Evolutionary conservation across 53 echinoderm and acorn worm species (phyloP).

Genomic region (Paelopatides confundens): DNA sequence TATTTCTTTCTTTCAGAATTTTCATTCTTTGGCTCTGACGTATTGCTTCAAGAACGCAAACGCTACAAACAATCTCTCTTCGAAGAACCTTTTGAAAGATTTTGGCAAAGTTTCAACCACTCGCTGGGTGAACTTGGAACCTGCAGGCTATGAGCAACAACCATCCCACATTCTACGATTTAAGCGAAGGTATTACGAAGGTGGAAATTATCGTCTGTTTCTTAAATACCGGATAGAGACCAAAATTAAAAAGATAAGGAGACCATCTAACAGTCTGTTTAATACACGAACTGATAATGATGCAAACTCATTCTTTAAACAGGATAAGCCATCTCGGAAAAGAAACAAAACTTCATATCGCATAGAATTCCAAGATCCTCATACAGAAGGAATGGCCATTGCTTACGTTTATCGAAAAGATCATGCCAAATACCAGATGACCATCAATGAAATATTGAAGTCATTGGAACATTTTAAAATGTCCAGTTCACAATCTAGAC

Average conservation of each 20-base stretch:
- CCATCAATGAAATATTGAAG: not conserved
- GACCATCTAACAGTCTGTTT: not conserved
- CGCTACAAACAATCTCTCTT: not conserved
- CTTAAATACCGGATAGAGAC: not conserved
- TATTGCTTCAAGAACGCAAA: too few species aligned
- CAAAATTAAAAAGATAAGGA: not conserved
- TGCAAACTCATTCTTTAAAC: not conserved
- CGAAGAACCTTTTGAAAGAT: not conserved
- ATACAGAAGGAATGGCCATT: not conserved
- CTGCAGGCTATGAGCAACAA: not conserved
- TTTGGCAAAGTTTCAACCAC: not conserved
- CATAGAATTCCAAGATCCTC: not conserved
- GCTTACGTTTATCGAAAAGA: not conserved
- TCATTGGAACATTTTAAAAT: not conserved
- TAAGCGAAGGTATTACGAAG: not conserved
- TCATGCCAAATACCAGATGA: not conserved
- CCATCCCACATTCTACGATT: not conserved
- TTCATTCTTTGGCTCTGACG: too few species aligned
- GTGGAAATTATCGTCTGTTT: not conserved
- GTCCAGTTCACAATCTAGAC: not conserved
- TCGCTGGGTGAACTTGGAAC: not conserved
- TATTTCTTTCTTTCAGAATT: too few species aligned
- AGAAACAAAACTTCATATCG: not conserved
- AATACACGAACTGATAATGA: conserved; percentile 3
- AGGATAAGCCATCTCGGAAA: not conserved